Conservation (phyloP, 2,113 vertebrate species). For the Sclerurus mexicanus region DNA sequence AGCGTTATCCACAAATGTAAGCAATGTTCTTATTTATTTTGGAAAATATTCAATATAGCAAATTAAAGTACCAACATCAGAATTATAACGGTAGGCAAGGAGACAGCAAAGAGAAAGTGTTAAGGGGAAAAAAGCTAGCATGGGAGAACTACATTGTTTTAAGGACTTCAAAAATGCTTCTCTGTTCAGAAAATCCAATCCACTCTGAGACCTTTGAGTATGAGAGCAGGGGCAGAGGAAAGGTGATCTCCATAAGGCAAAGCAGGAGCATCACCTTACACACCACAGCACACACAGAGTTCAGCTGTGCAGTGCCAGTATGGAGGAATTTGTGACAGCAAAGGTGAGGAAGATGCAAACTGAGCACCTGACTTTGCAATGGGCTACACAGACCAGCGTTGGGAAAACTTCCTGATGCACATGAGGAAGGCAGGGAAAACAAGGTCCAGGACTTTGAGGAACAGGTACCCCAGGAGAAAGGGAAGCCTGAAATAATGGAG, state of each 20-base stretch:
- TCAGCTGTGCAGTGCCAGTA: accelerated
- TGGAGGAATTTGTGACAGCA: accelerated
- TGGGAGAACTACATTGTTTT: not conserved
- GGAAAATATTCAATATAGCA: not conserved
- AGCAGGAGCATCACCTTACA: not conserved
- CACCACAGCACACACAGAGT: accelerated
- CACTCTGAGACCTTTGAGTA: not conserved
- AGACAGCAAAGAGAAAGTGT: not conserved
- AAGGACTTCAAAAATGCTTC: not conserved
- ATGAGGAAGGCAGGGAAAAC: not conserved
- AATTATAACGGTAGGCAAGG: not conserved
- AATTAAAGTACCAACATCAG: not conserved
- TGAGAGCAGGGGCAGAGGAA: not conserved
- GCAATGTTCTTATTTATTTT: conserved; percentile 8
- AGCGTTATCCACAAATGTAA: conserved; percentile 13
- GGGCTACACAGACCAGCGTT: not conserved
- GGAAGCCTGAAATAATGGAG: not conserved
- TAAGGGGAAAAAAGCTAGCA: not conserved
- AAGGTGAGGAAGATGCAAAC: not conserved
- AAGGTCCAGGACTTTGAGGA: not conserved
- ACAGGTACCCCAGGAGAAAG: not conserved
- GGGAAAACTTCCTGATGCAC: not conserved
- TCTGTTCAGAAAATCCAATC: not conserved
- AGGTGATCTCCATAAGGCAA: not conserved
- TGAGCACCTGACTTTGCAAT: not conserved